Conservation (phyloP, 2,113 vertebrate species). For the Megatriorchis doriae region DNA sequence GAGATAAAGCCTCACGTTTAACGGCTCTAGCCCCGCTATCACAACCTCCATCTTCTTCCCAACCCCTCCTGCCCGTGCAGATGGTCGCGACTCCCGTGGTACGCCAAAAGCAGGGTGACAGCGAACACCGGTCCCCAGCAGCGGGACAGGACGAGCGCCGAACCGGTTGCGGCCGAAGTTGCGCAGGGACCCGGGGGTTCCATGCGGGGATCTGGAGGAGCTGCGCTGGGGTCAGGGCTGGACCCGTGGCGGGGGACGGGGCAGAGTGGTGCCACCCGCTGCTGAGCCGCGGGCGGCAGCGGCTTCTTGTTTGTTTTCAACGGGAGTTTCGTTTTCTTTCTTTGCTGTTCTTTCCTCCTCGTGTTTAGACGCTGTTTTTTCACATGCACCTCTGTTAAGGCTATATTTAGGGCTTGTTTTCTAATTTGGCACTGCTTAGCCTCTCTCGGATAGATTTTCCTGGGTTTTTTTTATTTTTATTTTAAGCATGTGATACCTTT, state of each 20-base stretch:
- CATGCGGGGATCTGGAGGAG: neutral
- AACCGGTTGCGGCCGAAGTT: neutral
- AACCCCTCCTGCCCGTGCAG: accelerated
- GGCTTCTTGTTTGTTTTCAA: neutral
- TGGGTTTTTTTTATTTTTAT: neutral
- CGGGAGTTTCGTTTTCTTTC: neutral
- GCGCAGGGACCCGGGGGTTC: accelerated
- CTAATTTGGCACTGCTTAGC: conserved; percentile 31
- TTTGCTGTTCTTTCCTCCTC: neutral
- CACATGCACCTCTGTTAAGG: neutral
- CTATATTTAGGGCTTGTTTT: conserved; percentile 48
- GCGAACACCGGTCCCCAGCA: neutral
- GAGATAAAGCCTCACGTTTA: neutral
- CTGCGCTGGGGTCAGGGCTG: accelerated
- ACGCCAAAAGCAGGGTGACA: neutral
- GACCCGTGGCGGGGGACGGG: accelerated
- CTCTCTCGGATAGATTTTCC: conserved; percentile 6
- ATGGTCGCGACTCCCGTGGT: too few species aligned
- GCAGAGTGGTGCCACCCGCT: neutral
- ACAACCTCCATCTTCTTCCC: neutral
- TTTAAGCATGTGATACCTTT: conserved; percentile 58
- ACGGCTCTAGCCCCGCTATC: neutral
- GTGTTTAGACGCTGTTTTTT: neutral
- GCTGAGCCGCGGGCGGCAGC: accelerated
- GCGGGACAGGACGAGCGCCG: too few species aligned